Base-by-base conservation (phyloP, 2,113 vertebrate genomes). In the Protomyctophum bolini region DNA sequence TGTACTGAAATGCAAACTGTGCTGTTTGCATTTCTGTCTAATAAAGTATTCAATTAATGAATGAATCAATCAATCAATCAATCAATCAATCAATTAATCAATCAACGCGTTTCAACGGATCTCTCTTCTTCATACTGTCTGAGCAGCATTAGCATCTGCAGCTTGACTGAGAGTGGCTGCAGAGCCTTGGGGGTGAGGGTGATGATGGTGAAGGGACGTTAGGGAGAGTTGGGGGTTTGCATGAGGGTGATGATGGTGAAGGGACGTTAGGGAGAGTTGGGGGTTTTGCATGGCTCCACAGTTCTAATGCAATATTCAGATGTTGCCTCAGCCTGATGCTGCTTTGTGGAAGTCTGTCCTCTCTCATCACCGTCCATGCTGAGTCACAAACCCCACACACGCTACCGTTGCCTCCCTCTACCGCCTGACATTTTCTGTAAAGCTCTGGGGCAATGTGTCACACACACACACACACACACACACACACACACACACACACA, bases 231-330 rank as follows among this genome's bases (percentile, higher is more conserved):
- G 47, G 52, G 55, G 47, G 14, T 8, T 10, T 11, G 14, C 57
- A 47, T 45, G 59, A n/a, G n/a, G 33, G 33, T 33, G 33, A 33
- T 33, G 33, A 41, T 41, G 33, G 33, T 6, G 5, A 6, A 4
- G 33, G 33, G 33, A 41, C 3, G 3, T 41, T 6, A 41, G 33
- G 33, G 33, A 41, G 33, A 41, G 33, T 41, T 41, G 47, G 52
- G 55, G 47, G 14, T 8, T 8, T 10, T 11, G 14, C 57, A 47
- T 45, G 59, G 60, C 68, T 70, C 21, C 66, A 60, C 28, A 41
- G 15, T 68, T 82, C 71, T 81, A 76, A 90, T 88, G 85, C 83
- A 89, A 90, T 88, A 91, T 91, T 89, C 72, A 91, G 79, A 87
- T 79, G 68, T 21, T 72, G 79, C 61, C 79, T 73, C 74, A n/a